A percentile compares a stretch with the other conserved stretches of the same genome.
phyloP scores from a whole-genome alignment of 1,140 invertebrate genomes.

The Heliconius melpomene region DNA sequence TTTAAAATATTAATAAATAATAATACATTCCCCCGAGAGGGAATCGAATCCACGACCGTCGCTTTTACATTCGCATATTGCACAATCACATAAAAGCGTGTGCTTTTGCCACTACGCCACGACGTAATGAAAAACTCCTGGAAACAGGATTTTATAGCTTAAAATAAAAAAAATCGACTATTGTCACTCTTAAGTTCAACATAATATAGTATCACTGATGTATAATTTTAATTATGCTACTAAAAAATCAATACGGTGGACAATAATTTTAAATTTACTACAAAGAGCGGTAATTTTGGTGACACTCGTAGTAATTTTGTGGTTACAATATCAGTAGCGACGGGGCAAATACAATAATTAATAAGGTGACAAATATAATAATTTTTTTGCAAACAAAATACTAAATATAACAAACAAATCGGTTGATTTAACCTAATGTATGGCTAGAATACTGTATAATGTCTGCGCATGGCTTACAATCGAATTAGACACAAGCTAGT shows the following conservation, averaged over 20 bases:
- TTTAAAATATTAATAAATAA: neutral
- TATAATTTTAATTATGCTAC: neutral
- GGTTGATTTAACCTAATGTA: neutral
- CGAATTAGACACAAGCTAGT: neutral
- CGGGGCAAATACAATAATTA: neutral
- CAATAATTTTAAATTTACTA: slow-evolving; percentile 22
- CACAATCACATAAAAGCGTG: too few relatives aligned
- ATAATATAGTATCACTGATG: neutral
- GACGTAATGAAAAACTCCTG: too few relatives aligned
- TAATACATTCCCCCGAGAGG: too few relatives aligned
- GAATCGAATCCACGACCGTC: too few relatives aligned
- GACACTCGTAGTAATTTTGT: slow-evolving; percentile 49
- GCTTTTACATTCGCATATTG: too few relatives aligned
- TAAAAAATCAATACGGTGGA: neutral
- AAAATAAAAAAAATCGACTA: too few relatives aligned
- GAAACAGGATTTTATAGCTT: too few relatives aligned
- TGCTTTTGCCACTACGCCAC: too few relatives aligned
- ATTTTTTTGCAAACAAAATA: neutral
- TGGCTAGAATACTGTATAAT: too few relatives aligned
- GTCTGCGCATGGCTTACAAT: neutral
- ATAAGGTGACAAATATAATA: neutral
- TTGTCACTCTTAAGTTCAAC: too few relatives aligned
- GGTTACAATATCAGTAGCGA: slow-evolving; percentile 33
- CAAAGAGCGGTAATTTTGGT: slow-evolving; percentile 52
- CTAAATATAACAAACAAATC: too few relatives aligned